phyloP scores from a whole-genome alignment of 1,140 invertebrate species.

The Brachionus manjavacas region DNA sequence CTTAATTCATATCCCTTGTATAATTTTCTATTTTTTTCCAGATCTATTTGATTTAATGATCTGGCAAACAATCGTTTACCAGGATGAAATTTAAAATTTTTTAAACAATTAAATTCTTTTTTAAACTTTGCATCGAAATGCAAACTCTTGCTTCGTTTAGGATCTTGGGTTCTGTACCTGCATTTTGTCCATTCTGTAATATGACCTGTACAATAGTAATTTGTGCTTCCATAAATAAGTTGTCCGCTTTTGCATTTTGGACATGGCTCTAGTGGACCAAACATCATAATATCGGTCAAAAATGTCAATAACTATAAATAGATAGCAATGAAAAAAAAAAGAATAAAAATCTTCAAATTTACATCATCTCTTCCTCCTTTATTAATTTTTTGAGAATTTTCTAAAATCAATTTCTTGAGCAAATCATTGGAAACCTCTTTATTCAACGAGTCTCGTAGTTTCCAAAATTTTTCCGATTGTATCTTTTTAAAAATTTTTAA shows the following conservation, averaged over 20 bases:
- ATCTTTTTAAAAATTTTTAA: background rate
- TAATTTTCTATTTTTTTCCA: conserved; percentile 10
- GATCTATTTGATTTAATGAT: background rate
- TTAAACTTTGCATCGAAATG: conserved; percentile 62
- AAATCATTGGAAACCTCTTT: conserved; percentile 51
- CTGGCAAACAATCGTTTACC: background rate
- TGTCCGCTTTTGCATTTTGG: conserved; percentile 64
- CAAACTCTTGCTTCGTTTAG: conserved; percentile 67
- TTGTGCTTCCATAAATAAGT: conserved; percentile 65
- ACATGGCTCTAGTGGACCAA: conserved; percentile 72
- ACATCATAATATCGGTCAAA: conserved; percentile 70
- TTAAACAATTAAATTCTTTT: conserved; percentile 61
- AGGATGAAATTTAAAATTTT: conserved; percentile 28
- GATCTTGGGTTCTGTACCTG: conserved; percentile 66
- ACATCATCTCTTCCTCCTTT: conserved; percentile 65
- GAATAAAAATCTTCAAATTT: conserved; percentile 45
- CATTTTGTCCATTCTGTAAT: conserved; percentile 87
- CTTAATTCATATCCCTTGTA: background rate
- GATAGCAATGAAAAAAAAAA: background rate
- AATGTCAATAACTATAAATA: background rate
- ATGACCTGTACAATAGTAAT: conserved; percentile 74
- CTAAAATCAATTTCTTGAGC: conserved; percentile 65
- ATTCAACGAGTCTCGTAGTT: conserved; percentile 64
- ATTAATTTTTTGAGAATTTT: conserved; percentile 67
- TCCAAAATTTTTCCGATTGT: conserved; percentile 61